These are phyloP conservation scores for Daphoenositta chrysoptera DNA, from an alignment of 2,113 vertebrate genomes.

Conservation along the genomic window DNA sequence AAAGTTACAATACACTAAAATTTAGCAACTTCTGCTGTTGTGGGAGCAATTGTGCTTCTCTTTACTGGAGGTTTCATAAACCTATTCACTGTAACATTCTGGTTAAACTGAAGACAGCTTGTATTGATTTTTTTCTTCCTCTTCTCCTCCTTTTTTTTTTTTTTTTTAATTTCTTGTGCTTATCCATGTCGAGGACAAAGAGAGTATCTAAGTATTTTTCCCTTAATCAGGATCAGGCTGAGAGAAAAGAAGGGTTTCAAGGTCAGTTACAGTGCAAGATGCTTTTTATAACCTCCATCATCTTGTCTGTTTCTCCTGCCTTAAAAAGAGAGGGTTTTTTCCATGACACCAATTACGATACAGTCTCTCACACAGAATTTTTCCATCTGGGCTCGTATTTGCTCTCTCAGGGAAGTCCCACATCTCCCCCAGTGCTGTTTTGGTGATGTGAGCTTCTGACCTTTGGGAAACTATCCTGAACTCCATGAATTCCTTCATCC, in stretches of 20 bases:
- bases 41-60: constrained; percentile 41
- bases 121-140: constrained; percentile 53
- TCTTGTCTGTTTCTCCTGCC: constrained; percentile 38
- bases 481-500: constrained; percentile 50
- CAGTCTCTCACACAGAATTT: neutral
- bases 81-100: constrained; percentile 55
- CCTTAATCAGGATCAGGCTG: constrained; percentile 53
- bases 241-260: constrained; percentile 44
- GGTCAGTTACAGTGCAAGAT: constrained; percentile 50
- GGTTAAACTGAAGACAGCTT: constrained; percentile 56
- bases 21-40: constrained; percentile 45
- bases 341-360: neutral
- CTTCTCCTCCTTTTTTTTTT: neutral
- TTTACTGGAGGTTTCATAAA: constrained; percentile 54
- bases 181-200: constrained; percentile 49
- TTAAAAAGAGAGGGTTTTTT: neutral
- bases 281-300: constrained; percentile 57
- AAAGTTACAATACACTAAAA: constrained; percentile 39
- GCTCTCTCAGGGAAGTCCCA: constrained; percentile 23
- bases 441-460: constrained; percentile 37
- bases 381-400: constrained; percentile 19
- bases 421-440: neutral
- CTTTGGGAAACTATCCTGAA: constrained; percentile 45
- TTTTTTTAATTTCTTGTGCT: neutral
- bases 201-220: constrained; percentile 50